phyloP scores from a whole-genome alignment of 23 tunicate genomes.

The Halocynthia aurantium region DNA sequence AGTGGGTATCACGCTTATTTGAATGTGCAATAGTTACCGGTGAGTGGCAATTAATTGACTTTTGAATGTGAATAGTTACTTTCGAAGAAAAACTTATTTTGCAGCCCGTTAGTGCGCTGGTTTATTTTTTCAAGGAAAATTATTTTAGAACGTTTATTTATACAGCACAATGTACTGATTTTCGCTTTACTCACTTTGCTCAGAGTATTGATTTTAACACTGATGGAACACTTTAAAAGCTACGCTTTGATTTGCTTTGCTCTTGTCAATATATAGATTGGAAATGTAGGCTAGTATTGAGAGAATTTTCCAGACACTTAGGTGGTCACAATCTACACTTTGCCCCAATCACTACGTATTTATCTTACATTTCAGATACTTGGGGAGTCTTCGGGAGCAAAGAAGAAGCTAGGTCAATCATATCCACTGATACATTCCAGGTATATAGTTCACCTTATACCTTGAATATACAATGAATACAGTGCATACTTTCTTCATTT shows the following conservation, averaged over 20 bases:
- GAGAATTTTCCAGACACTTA: no score
- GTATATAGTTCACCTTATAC: neutral
- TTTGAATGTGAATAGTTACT: neutral
- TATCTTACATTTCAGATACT: neutral
- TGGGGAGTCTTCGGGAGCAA: conserved; percentile 4
- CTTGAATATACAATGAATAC: neutral
- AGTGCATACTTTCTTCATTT: neutral
- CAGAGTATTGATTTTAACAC: no score
- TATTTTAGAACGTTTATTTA: no score
- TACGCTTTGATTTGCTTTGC: no score
- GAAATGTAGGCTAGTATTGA: no score
- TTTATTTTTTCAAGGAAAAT: no score
- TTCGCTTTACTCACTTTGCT: no score
- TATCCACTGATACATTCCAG: conserved; percentile 19
- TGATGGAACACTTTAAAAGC: no score
- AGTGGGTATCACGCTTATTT: conserved; percentile 18
- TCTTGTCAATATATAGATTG: no score
- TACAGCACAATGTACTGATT: no score
- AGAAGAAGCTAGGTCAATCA: conserved; percentile 19
- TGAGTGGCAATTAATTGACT: neutral
- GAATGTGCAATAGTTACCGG: conserved; percentile 21
- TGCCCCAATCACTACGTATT: neutral
- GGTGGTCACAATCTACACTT: neutral
- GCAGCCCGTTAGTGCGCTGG: no score
- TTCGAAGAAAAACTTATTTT: neutral